Evolutionary conservation across 2,113 vertebrate genomes (phyloP).

Genomic region (Muntiacus reevesi): DNA sequence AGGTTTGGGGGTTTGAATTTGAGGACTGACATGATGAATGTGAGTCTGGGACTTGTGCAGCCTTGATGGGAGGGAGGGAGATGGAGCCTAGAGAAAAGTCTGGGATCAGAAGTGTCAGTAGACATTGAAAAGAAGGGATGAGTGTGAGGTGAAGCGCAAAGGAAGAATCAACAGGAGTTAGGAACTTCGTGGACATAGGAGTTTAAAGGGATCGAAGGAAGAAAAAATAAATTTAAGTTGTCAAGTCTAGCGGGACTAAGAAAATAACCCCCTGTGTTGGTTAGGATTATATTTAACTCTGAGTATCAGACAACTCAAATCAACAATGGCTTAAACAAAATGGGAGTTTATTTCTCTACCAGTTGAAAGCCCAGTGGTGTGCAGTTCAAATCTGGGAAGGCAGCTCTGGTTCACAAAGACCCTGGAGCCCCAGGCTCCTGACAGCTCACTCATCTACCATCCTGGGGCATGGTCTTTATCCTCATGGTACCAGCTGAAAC

Average conservation of each 20-base stretch:
- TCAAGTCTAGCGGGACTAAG: not conserved
- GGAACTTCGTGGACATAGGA: not conserved
- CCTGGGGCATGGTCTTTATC: not conserved
- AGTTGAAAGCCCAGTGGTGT: not conserved
- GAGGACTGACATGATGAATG: not conserved
- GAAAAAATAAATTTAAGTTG: not conserved
- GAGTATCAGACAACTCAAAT: not conserved
- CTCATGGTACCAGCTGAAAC: not conserved
- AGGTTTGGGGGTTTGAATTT: not conserved
- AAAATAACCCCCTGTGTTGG: not conserved
- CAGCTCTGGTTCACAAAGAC: not conserved
- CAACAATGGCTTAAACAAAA: not conserved
- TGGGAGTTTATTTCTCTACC: not conserved
- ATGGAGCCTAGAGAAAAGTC: not conserved
- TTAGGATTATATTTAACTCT: constrained; percentile 14
- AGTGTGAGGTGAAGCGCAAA: not conserved
- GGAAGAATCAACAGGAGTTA: not conserved
- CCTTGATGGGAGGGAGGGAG: not conserved
- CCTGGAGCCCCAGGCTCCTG: not conserved
- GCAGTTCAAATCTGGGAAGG: not conserved
- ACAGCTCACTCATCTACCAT: not conserved
- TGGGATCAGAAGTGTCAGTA: not conserved
- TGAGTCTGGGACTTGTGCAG: not conserved
- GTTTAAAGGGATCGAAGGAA: not conserved
- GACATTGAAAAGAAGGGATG: not conserved